These are phyloP conservation scores for Corythaeola cristata DNA, from an alignment of 2,113 vertebrate genomes.

Conservation along the genomic window DNA sequence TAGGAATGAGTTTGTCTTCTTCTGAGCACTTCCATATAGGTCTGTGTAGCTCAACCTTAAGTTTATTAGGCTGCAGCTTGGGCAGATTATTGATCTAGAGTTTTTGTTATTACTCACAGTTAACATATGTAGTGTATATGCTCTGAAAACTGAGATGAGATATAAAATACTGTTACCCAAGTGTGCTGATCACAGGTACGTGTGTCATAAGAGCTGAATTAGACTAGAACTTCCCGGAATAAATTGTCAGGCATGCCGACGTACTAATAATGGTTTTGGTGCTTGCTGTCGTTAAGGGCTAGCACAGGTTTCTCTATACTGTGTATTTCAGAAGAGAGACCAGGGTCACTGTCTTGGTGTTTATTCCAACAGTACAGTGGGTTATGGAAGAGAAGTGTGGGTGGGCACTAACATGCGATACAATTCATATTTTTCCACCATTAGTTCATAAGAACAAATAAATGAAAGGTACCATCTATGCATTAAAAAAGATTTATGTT, in stretches of 20 bases:
- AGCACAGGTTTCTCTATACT: neutral
- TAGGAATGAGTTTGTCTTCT: neutral
- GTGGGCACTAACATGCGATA: neutral
- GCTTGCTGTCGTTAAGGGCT: neutral
- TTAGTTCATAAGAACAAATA: neutral
- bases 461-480: neutral
- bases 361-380: neutral
- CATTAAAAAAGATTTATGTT: neutral
- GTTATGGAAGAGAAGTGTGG: neutral
- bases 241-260: neutral
- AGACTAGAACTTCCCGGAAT: neutral
- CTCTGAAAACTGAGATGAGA: neutral
- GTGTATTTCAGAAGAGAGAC: neutral
- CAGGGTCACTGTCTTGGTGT: neutral
- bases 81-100: neutral
- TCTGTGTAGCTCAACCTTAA: neutral
- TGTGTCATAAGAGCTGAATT: neutral
- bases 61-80: neutral
- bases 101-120: neutral
- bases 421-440: neutral
- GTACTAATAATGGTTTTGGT: neutral
- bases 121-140: neutral
- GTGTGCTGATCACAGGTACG: rapidly evolving
- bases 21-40: neutral
- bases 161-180: neutral